These are phyloP conservation scores for Diadema setosum DNA, from an alignment of 35 echinoderm and acorn worm species.

Conservation along the genomic window DNA sequence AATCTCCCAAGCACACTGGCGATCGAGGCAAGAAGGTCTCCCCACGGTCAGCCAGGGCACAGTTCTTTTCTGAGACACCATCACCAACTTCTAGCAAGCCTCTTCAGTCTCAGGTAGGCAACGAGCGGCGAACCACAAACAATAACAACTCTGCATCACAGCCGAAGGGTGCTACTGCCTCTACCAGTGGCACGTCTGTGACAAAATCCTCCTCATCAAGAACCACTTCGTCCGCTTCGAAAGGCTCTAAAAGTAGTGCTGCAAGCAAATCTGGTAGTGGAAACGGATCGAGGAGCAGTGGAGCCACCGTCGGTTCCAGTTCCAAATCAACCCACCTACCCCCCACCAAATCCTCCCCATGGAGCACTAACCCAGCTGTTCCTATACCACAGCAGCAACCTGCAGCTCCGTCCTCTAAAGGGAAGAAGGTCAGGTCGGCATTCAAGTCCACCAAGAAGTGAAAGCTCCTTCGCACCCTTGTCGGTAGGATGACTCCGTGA, in stretches of 20 bases:
- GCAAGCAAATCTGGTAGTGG: slow-evolving; percentile 12
- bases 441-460: background rate
- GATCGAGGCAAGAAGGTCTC: slow-evolving; percentile 48
- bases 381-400: slow-evolving; percentile 22
- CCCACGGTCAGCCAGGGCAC: slow-evolving; percentile 65
- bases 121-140: background rate
- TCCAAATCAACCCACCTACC: slow-evolving; percentile 30
- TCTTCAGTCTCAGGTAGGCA: background rate
- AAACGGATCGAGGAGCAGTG: background rate
- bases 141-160: background rate
- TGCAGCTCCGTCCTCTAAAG: background rate
- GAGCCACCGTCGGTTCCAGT: background rate
- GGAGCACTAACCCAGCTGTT: slow-evolving; percentile 53
- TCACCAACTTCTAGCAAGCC: background rate
- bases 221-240: slow-evolving; percentile 10
- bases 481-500: too few species aligned
- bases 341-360: slow-evolving; percentile 35
- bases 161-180: background rate
- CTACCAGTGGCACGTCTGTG: background rate
- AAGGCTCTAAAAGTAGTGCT: background rate
- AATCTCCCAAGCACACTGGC: background rate
- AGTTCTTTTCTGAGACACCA: slow-evolving; percentile 77
- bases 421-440: background rate
- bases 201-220: slow-evolving; percentile 30
- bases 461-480: background rate